Base-by-base conservation (phyloP, 2,888 invertebrate genomes). In the Nemotelus nigrinus region DNA sequence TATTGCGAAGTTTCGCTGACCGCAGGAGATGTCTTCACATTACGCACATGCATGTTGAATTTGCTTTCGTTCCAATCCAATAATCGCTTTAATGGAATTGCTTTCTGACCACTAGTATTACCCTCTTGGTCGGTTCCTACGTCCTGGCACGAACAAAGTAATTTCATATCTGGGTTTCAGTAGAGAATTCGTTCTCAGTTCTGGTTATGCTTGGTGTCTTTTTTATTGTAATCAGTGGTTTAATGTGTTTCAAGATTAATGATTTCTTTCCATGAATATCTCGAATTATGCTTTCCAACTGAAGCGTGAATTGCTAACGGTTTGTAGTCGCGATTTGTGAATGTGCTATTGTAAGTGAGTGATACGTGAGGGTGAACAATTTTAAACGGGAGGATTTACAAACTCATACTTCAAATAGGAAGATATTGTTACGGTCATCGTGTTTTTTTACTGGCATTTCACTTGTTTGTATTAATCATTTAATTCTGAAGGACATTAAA, bases 191-290 rank as follows among this genome's bases (percentile, higher is more conserved):
- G 57, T 10, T 5, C 63, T 47, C 1, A 25, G 25, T 25, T 65
- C 8, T 43, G 45, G 65, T 45, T 65, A 8, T 44, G 47, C 65
- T 45, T 65, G 65, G 45, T 47, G 47, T 47, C 65, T 65, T 47
- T 65, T 47, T 65, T 63, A 41, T 65, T 47, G 65, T 65, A 65
- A 65, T 65, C 65, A 65, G 47, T 65, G 65, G 65, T 65, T 65
- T 65, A 65, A 65, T 65, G 65, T 65, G 65, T 65, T 65, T 65
- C 41, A 65, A 65, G 65, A 65, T 65, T 65, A 65, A 65, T 65
- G 65, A 65, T n/a, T 65, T 65, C 65, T 65, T 65, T 65, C 47
- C 65, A 65, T 65, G 65, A 65, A 65, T 65, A 47, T 65, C 65
- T 44, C 47, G 65, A 65, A 65, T 65, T 65, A 65, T 65, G 65